These are phyloP conservation scores for Schizaphis graminum DNA, from an alignment of 2,888 invertebrate genomes.

Conservation along the genomic window DNA sequence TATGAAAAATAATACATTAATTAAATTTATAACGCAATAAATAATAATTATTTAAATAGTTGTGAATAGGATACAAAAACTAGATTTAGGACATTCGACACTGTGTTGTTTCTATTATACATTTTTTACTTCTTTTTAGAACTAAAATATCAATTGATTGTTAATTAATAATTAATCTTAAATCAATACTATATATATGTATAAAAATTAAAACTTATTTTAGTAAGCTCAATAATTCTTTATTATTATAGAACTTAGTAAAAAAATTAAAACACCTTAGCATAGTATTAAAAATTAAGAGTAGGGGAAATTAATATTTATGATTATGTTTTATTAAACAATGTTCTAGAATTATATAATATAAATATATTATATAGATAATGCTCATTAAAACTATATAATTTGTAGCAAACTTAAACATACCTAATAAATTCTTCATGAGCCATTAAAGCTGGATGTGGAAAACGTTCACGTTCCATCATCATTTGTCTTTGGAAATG, in stretches of 20 bases:
- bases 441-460: slow-evolving; percentile 77
- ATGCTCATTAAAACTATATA: not conserved
- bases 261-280: not conserved
- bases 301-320: not conserved
- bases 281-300: not conserved
- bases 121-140: not conserved
- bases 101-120: not conserved
- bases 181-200: not conserved
- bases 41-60: not conserved
- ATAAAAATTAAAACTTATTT: not conserved
- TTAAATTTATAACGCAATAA: not conserved
- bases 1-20: not conserved
- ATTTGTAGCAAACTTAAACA: slow-evolving; percentile 66
- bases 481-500: slow-evolving; percentile 87
- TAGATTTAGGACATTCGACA: not conserved
- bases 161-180: not conserved
- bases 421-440: slow-evolving; percentile 80
- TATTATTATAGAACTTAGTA: not conserved
- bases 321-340: not conserved
- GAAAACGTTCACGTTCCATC: slow-evolving; percentile 84
- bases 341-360: not conserved
- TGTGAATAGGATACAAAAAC: not conserved
- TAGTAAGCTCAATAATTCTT: not conserved
- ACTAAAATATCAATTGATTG: not conserved
- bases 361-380: not conserved